Conservation (phyloP, 2,113 vertebrate species). For the Centropristis striata region DNA sequence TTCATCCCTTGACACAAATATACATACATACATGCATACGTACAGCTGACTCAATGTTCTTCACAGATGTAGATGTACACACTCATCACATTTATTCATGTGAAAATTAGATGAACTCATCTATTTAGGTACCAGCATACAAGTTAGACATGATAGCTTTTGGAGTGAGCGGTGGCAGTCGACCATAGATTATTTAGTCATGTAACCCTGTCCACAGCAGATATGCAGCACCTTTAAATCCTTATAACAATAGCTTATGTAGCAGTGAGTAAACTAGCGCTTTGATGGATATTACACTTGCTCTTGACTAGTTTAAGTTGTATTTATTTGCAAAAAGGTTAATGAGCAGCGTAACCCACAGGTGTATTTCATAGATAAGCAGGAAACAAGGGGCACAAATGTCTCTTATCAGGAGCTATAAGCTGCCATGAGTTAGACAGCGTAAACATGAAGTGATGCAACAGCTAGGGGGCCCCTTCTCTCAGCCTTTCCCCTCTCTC, state of each 20-base stretch:
- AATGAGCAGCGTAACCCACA: slow-evolving; percentile 46
- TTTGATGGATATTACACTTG: slow-evolving; percentile 9
- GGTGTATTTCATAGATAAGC: slow-evolving; percentile 65
- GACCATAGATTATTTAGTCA: slow-evolving; percentile 13
- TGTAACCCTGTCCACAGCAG: slow-evolving; percentile 18
- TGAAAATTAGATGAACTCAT: not conserved
- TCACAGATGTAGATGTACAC: too few species aligned
- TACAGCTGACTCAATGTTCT: not conserved
- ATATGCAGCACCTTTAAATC: slow-evolving; percentile 45
- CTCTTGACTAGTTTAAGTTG: not conserved
- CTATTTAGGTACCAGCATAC: not conserved
- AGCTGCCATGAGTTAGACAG: not conserved
- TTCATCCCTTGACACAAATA: too few species aligned
- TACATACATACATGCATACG: not conserved
- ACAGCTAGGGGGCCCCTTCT: not conserved
- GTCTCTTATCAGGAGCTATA: slow-evolving; percentile 51
- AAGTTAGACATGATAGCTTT: slow-evolving; percentile 1
- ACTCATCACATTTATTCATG: not conserved
- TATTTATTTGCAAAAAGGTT: slow-evolving; percentile 45
- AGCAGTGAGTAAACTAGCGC: not conserved
- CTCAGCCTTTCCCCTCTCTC: not conserved
- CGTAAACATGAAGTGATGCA: slow-evolving; percentile 6
- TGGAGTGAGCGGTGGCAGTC: slow-evolving; percentile 41
- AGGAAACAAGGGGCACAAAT: slow-evolving; percentile 14
- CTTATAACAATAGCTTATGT: slow-evolving; percentile 14